Base-by-base conservation (phyloP, 2,888 invertebrate genomes). In the Venusia cambrica region DNA sequence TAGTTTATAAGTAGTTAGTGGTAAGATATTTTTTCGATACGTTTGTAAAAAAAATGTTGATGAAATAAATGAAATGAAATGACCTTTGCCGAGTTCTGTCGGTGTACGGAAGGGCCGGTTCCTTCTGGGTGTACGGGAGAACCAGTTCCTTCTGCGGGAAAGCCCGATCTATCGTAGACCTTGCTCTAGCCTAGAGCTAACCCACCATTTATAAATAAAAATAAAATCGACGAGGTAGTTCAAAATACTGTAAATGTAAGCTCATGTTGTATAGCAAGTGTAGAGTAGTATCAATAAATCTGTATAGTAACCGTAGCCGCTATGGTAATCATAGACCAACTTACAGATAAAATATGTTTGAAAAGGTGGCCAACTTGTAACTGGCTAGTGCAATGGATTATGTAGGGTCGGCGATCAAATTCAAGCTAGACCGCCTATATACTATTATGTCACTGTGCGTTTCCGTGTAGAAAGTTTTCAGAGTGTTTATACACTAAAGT, bases 341-440 rank as follows among this genome's bases (percentile, higher is more conserved):
- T 41, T 40, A 40, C 14, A 13, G 38, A 35, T 53, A 48, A 57
- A 53, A 42, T 58, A 50, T 57, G 57, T 50, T 57, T 47, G 41
- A 49, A 59, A 54, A 59, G 56, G 45, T 49, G 54, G 55, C 57
- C 42, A 51, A 57, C 52, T 48, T 51, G 55, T 48, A 50, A 45
- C 32, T 46, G 41, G 38, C 49, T 46, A 51, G 51, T 45, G 46
- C 34, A 43, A 43, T 37, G 37, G 39, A 42, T 33, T 48, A 49
- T 44, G 40, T 48, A 51, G 47, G 50, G 46, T 43, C 29, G 20
- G 9, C 30, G 33, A 31, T 31, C 24, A 19, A 33, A 14, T 24
- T 24, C 6, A 6, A 5, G 13, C 30, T 7, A 19, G 18, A 17
- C 34, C 21, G 28, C 12, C 28, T 18, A 7, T 35, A 13, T 28